Base-by-base conservation (phyloP, 2,888 invertebrate species). In the Dendrolimus houi region DNA sequence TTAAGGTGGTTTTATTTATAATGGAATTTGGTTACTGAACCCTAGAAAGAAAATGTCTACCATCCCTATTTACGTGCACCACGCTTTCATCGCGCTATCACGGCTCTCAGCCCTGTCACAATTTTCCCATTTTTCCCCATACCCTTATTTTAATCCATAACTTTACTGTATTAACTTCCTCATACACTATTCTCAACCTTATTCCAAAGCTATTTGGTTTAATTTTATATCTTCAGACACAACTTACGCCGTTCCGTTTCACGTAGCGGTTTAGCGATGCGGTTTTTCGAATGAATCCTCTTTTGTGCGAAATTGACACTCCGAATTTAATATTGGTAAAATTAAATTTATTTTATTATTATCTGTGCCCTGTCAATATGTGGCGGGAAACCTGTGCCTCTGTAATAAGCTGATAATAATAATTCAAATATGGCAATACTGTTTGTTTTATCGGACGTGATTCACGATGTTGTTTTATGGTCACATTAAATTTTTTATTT, bases 41-140 rank as follows among this genome's bases (percentile, higher is more conserved):
- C 29, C 29, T 29, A 29, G 29, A 29, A 29, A 29, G 29, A 29
- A 29, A 29, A 29, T 29, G 29, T 6, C 29, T 6, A 47, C 12
- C 78, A 87, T 59, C 87, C 87, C 87, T 87, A 70, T 17, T 56
- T 61, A 71, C 73, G 74, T 67, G 75, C 74, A 84, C 76, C 77
- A 81, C 77, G 83, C 82, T 85, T 82, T 79, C 80, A 83, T 69
- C 72, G 76, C 81, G 85, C 86, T 86, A 90, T 88, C 88, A 88
- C 87, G 88, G 85, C 87, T 86, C 85, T 90, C 88, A 87, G 84
- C 78, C 71, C 80, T 87, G 87, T 85, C 85, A 85, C 77, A 85
- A 74, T 80, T 85, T 84, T 85, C 83, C 83, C 82, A 83, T 87
- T 90, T 89, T 89, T 87, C 84, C 83, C 12, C 81, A 69, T 65